phyloP scores from a whole-genome alignment of 2,113 vertebrate genomes.

The Plecotus auritus region DNA sequence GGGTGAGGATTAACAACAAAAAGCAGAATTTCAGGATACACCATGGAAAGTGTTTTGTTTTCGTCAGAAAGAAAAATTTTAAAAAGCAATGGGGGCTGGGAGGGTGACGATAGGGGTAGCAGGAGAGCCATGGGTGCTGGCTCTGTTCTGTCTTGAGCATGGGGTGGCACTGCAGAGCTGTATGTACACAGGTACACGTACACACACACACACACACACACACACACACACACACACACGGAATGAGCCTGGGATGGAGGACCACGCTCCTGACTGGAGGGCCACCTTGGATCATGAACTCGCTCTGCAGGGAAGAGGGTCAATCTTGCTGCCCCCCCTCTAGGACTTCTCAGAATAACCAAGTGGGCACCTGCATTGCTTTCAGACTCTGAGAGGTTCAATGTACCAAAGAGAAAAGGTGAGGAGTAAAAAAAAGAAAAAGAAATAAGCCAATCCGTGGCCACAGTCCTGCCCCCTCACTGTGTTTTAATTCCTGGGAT shows the following conservation, averaged over 20 bases:
- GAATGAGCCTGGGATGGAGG: too few species aligned
- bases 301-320: not conserved
- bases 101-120: not conserved
- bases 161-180: not conserved
- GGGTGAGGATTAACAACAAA: too few species aligned
- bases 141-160: accelerated
- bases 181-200: accelerated
- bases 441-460: too few species aligned
- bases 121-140: accelerated
- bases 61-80: not conserved
- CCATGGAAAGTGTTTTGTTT: not conserved
- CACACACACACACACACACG: accelerated
- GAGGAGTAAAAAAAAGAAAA: too few species aligned
- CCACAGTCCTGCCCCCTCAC: accelerated
- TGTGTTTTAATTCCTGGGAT: not conserved
- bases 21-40: not conserved
- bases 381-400: not conserved
- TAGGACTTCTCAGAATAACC: not conserved
- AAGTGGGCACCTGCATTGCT: accelerated
- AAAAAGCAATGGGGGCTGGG: not conserved
- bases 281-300: not conserved
- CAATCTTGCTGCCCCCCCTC: not conserved
- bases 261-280: not conserved
- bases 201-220: accelerated
- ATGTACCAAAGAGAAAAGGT: not conserved